Evolutionary conservation across 1,140 invertebrate species (phyloP).

Genomic region (Microvelia longipes): DNA sequence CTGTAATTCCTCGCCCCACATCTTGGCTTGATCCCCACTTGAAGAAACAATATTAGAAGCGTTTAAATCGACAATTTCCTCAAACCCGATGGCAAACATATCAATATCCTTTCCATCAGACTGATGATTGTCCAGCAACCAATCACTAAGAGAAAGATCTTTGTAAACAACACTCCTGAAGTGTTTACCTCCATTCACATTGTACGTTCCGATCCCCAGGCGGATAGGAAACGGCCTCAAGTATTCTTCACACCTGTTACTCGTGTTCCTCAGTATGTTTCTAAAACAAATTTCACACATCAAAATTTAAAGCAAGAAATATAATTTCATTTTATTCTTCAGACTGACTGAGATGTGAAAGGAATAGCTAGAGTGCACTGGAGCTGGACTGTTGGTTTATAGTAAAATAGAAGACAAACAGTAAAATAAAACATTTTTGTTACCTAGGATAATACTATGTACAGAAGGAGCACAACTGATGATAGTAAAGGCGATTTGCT

Average conservation of each 20-base stretch:
- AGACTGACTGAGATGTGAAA: neutral
- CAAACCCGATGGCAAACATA: slow-evolving; percentile 94
- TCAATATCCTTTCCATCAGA: slow-evolving; percentile 43
- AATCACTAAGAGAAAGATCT: slow-evolving; percentile 81
- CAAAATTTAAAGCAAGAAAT: slow-evolving; percentile 51
- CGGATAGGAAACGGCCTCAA: slow-evolving; percentile 52
- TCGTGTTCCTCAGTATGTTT: slow-evolving; percentile 63
- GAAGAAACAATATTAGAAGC: slow-evolving; percentile 95
- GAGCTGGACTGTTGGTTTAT: no score
- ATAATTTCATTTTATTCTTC: slow-evolving; percentile 6
- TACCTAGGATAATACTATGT: no score
- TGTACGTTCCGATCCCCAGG: slow-evolving; percentile 89
- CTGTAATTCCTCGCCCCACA: slow-evolving; percentile 89
- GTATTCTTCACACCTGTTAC: slow-evolving; percentile 69
- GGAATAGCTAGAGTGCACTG: neutral
- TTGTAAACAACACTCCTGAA: slow-evolving; percentile 94
- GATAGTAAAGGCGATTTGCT: no score
- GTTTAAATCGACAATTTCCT: slow-evolving; percentile 98
- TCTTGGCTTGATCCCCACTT: slow-evolving; percentile 80
- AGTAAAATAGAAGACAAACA: no score
- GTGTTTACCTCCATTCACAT: slow-evolving; percentile 98
- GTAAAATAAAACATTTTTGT: no score
- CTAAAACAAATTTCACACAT: slow-evolving; percentile 28
- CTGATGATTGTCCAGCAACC: slow-evolving; percentile 64
- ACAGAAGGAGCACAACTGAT: no score